These are phyloP conservation scores for Serinus canaria DNA, from an alignment of 2,113 vertebrate genomes.

Conservation along the genomic window DNA sequence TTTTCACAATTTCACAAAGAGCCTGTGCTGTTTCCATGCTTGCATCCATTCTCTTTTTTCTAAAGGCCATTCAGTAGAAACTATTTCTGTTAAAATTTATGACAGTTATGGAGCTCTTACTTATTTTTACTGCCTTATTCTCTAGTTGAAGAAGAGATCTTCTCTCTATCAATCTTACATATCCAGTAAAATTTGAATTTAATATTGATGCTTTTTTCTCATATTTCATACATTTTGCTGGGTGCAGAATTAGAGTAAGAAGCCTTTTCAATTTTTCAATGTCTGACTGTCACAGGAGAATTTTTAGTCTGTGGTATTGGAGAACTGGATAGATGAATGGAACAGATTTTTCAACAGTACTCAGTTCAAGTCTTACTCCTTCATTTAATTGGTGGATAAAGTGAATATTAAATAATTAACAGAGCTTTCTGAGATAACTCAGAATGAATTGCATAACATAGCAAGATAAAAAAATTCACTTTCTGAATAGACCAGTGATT, in stretches of 20 bases:
- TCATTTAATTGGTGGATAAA: background rate
- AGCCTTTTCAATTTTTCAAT: background rate
- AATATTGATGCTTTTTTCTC: background rate
- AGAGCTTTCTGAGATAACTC: background rate
- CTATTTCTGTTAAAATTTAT: background rate
- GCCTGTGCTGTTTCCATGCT: background rate
- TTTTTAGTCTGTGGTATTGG: background rate
- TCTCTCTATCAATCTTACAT: background rate
- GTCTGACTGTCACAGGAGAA: background rate
- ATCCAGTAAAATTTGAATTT: background rate
- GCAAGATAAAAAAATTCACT: background rate
- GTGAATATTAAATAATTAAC: slow-evolving; percentile 13
- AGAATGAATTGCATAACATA: background rate
- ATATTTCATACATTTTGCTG: background rate
- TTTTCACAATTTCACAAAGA: background rate
- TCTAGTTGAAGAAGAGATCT: background rate
- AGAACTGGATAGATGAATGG: background rate
- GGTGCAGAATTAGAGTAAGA: background rate
- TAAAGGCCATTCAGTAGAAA: background rate
- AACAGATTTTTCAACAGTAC: background rate
- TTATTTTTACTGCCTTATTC: background rate
- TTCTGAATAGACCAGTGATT: background rate
- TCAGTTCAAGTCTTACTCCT: background rate
- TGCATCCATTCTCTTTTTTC: background rate
- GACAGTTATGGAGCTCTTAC: background rate